Conservation (phyloP, 2,888 invertebrate genomes). For the Protophormia terraenovae region DNA sequence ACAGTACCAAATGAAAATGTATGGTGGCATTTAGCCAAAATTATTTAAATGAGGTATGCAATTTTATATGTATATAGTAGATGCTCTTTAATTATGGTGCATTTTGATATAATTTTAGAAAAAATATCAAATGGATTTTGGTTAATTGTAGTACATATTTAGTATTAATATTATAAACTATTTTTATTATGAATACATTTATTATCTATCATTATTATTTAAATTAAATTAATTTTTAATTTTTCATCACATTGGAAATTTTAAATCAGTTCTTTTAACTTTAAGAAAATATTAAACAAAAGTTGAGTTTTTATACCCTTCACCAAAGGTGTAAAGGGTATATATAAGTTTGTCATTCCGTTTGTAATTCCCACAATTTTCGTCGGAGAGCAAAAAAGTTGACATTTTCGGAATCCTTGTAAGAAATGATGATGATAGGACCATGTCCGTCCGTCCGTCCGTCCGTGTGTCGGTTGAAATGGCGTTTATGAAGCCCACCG, state of each 20-base stretch:
- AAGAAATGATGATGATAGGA: too few species aligned
- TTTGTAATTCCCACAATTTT: too few species aligned
- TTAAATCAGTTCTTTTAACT: conserved; percentile 1
- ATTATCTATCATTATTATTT: not conserved
- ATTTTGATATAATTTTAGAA: not conserved
- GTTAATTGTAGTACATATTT: not conserved
- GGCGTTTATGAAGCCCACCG: too few species aligned
- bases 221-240: not conserved
- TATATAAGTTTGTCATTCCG: too few species aligned
- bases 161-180: not conserved
- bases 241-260: not conserved
- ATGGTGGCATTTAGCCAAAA: conserved; percentile 48
- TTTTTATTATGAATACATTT: not conserved
- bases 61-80: not conserved
- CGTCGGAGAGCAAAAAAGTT: too few species aligned
- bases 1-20: conserved; percentile 35
- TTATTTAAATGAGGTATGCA: not conserved
- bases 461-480: too few species aligned
- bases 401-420: too few species aligned
- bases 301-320: too few species aligned
- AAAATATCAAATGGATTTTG: not conserved
- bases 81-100: not conserved
- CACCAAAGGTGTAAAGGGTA: too few species aligned
- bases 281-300: not conserved
- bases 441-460: too few species aligned